Conservation (phyloP, 1,140 invertebrate species). For the Drosophila lacertosa region DNA sequence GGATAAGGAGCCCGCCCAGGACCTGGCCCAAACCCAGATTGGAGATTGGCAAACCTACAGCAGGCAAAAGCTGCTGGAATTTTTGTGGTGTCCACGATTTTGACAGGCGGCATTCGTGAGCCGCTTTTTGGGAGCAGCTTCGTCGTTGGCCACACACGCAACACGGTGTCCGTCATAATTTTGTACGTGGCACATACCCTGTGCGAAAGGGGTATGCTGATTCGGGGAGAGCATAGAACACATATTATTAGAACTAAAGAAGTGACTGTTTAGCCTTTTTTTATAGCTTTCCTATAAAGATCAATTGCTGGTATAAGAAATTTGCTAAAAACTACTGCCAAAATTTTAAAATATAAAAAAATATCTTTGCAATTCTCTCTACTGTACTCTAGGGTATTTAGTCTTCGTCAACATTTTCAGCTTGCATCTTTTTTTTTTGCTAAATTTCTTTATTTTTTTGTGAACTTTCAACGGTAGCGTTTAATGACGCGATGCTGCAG, state of each 20-base stretch:
- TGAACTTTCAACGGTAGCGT: conserved; percentile 65
- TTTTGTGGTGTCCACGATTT: conserved; percentile 31
- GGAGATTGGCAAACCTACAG: conserved; percentile 43
- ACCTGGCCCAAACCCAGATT: too few species aligned
- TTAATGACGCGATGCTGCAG: conserved; percentile 41
- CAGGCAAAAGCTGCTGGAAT: conserved; percentile 69
- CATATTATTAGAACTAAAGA: too few species aligned
- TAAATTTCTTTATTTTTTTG: conserved; percentile 60
- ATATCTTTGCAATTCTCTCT: too few species aligned
- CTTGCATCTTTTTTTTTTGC: conserved; percentile 25
- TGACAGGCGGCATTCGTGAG: conserved; percentile 44
- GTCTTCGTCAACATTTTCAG: not conserved
- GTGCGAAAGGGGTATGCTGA: not conserved
- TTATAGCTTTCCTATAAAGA: too few species aligned
- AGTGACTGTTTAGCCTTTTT: too few species aligned
- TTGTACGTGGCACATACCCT: not conserved
- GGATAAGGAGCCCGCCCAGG: conserved; percentile 36
- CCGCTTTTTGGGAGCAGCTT: conserved; percentile 44
- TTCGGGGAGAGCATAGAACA: too few species aligned
- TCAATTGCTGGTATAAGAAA: too few species aligned
- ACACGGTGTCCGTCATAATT: conserved; percentile 63
- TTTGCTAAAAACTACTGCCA: too few species aligned
- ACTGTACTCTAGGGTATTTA: too few species aligned
- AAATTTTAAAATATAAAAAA: too few species aligned
- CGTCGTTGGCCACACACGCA: conserved; percentile 60